Conservation (phyloP, 2,797 vertebrate genomes). For the Sebastes flavidus region DNA sequence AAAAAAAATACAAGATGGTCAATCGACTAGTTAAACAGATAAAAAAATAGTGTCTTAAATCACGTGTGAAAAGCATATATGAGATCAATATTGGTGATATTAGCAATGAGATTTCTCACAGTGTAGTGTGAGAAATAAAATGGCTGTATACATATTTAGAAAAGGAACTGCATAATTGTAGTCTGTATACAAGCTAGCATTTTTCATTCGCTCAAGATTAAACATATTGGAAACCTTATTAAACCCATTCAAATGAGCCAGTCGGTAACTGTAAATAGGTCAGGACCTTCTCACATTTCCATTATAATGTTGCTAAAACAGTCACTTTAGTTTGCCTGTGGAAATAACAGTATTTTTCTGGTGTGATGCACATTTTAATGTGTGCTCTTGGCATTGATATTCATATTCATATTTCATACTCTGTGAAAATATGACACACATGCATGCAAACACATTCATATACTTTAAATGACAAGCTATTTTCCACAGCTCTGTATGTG, state of each 20-base stretch:
- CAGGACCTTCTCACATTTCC: slow-evolving; percentile 17
- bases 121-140: not conserved
- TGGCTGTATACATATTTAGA: not conserved
- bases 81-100: not conserved
- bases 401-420: not conserved
- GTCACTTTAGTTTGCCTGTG: not conserved
- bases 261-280: slow-evolving; percentile 21
- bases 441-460: not conserved
- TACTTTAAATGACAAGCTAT: not conserved
- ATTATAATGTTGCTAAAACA: slow-evolving; percentile 14
- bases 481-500: slow-evolving; percentile 8
- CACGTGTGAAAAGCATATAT: not conserved
- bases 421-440: not conserved
- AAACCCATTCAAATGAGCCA: slow-evolving; percentile 29
- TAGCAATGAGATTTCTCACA: not conserved
- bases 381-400: not conserved
- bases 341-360: not conserved
- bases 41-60: not conserved
- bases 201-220: slow-evolving; percentile 9
- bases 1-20: not conserved
- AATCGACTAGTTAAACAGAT: not conserved
- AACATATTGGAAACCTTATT: slow-evolving; percentile 34
- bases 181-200: not conserved
- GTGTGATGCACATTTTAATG: not conserved
- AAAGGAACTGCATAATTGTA: not conserved